These are phyloP conservation scores for Tragelaphus scriptus DNA, from an alignment of 2,113 vertebrate genomes.

Conservation along the genomic window DNA sequence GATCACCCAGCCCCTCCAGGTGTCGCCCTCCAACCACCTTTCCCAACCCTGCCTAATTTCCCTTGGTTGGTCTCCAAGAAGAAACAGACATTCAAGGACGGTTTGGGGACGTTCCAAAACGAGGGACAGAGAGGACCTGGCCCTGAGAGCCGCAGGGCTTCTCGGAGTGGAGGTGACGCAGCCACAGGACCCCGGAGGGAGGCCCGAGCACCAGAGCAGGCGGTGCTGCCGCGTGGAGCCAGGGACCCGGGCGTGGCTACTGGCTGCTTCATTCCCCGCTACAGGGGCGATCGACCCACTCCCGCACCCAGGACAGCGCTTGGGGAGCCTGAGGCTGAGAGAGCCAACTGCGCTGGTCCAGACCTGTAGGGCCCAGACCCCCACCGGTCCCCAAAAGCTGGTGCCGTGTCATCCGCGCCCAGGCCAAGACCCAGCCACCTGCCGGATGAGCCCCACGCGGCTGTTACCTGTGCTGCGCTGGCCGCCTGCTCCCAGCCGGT, in stretches of 20 bases:
- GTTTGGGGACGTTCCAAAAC: background rate
- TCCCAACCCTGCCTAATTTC: background rate
- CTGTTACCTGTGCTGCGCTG: constrained; percentile 38
- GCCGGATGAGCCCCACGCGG: background rate
- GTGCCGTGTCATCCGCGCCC: background rate
- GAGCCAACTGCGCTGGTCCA: background rate
- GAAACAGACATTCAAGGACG: background rate
- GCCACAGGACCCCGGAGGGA: background rate
- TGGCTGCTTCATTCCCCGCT: background rate
- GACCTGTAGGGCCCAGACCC: fast-evolving
- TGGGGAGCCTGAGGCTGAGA: background rate
- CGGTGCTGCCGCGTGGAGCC: fast-evolving
- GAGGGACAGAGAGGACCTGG: background rate
- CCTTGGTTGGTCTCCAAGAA: background rate
- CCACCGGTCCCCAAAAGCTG: background rate
- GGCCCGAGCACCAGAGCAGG: background rate
- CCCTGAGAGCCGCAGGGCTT: background rate
- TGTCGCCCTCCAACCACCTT: background rate
- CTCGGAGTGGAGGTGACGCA: fast-evolving
- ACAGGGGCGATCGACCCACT: fast-evolving
- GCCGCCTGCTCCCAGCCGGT: constrained; percentile 55
- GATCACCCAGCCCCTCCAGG: background rate
- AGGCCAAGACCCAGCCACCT: background rate
- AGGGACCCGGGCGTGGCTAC: background rate
- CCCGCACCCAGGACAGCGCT: background rate